Evolutionary conservation across 2,888 invertebrate species (phyloP).

Genomic region (Cheilosia pagana): DNA sequence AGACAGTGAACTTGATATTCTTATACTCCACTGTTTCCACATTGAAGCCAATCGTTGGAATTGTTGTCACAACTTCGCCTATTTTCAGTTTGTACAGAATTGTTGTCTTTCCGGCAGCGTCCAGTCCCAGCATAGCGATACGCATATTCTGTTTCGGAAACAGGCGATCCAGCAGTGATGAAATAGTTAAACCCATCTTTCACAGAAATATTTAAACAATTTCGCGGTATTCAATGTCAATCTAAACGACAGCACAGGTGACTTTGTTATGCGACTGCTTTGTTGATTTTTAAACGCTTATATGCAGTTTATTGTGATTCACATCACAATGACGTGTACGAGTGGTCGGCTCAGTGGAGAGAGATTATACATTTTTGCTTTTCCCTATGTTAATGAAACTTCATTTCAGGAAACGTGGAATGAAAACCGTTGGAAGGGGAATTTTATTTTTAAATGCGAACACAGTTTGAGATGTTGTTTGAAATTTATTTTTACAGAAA

Average conservation of each 20-base stretch:
- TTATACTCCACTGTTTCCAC: slow-evolving; percentile 80
- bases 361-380: neutral
- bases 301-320: neutral
- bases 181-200: slow-evolving; percentile 77
- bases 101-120: slow-evolving; percentile 81
- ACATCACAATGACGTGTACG: slow-evolving; percentile 32
- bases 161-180: slow-evolving; percentile 77
- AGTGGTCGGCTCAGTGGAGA: neutral
- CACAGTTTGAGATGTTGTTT: slow-evolving; percentile 51
- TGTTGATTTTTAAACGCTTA: slow-evolving; percentile 1
- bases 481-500: slow-evolving; percentile 86
- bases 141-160: slow-evolving; percentile 77
- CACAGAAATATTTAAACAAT: neutral
- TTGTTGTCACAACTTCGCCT: slow-evolving; percentile 78
- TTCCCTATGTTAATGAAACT: slow-evolving; percentile 25
- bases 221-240: neutral
- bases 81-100: slow-evolving; percentile 79
- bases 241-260: neutral
- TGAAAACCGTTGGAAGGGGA: slow-evolving; percentile 53
- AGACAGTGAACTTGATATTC: slow-evolving; percentile 79
- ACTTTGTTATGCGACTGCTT: slow-evolving; percentile 16
- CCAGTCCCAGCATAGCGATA: slow-evolving; percentile 80
- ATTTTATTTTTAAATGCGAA: slow-evolving; percentile 16
- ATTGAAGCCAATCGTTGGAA: slow-evolving; percentile 81
- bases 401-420: slow-evolving; percentile 62